Evolutionary conservation across 92 coral and sea anemone genomes (phyloP).

Genomic region (Actinernus sp.): DNA sequence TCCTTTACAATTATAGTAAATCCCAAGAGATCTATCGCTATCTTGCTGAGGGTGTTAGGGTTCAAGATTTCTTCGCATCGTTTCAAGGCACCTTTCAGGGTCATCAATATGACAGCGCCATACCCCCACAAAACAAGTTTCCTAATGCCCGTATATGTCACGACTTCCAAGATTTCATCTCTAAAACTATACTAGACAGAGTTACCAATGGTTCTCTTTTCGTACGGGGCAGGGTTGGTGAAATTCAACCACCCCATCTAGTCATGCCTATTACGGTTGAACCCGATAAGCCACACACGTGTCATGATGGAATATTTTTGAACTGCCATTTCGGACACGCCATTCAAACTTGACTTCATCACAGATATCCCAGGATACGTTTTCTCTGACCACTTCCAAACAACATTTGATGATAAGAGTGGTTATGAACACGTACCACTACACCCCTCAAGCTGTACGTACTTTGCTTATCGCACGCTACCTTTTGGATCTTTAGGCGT

Average conservation of each 20-base stretch:
- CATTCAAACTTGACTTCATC: slow-evolving; percentile 29
- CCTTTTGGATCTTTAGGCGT: slow-evolving; percentile 42
- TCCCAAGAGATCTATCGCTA: not conserved
- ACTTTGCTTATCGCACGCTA: slow-evolving; percentile 19
- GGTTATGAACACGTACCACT: slow-evolving; percentile 36
- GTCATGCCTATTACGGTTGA: slow-evolving; percentile 37
- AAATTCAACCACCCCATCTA: slow-evolving; percentile 20
- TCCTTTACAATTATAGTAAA: not conserved
- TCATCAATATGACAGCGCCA: not conserved
- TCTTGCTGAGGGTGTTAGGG: not conserved
- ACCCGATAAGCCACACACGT: slow-evolving; percentile 37
- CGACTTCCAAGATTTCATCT: slow-evolving; percentile 12
- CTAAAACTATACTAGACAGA: slow-evolving; percentile 10
- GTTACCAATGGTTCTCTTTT: slow-evolving; percentile 19
- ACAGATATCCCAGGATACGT: slow-evolving; percentile 28
- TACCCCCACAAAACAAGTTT: slow-evolving; percentile 1
- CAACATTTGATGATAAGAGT: slow-evolving; percentile 37
- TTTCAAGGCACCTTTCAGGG: slow-evolving; percentile 5
- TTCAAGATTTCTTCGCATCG: not conserved
- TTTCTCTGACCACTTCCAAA: slow-evolving; percentile 16
- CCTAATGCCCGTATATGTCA: not conserved
- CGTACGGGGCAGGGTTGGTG: slow-evolving; percentile 20
- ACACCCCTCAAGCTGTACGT: slow-evolving; percentile 8
- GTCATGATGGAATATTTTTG: slow-evolving; percentile 44
- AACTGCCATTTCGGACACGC: slow-evolving; percentile 21